Conservation (phyloP, 2,113 vertebrate genomes). For the Choloepus hoffmanni region DNA sequence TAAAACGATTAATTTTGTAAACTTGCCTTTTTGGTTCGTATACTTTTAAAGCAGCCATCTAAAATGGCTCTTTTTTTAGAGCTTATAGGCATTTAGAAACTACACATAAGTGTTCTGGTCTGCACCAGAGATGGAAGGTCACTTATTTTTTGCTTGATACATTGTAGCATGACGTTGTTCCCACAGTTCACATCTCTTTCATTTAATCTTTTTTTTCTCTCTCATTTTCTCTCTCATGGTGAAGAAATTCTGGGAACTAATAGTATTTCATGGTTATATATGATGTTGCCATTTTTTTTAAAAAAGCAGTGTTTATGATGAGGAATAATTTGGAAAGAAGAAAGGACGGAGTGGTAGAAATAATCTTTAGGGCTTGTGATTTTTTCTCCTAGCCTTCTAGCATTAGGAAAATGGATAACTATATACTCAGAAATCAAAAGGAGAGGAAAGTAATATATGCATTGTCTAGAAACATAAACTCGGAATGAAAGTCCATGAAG, state of each 20-base stretch:
- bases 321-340: conserved; percentile 67
- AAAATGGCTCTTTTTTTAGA: conserved; percentile 34
- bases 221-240: background rate
- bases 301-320: conserved; percentile 51
- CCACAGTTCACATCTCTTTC: background rate
- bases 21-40: background rate
- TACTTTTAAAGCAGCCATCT: conserved; percentile 25
- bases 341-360: conserved; percentile 25
- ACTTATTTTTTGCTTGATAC: conserved; percentile 62
- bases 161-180: conserved; percentile 54
- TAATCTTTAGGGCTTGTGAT: conserved; percentile 58
- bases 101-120: background rate
- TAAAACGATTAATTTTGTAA: conserved; percentile 76
- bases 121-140: conserved; percentile 58
- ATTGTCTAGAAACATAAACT: conserved; percentile 6
- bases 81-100: conserved; percentile 17
- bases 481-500: background rate
- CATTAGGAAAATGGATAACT: conserved; percentile 70
- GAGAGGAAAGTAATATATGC: conserved; percentile 58
- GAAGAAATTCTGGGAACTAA: conserved; percentile 32
- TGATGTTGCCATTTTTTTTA: background rate
- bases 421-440: conserved; percentile 64
- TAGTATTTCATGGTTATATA: conserved; percentile 21
- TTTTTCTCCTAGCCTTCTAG: conserved; percentile 71
- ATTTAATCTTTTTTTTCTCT: conserved; percentile 21